Evolutionary conservation across 1,140 invertebrate genomes (phyloP), one percentile per base, ranked within the genome.

Genomic region (Thaumetopoea pityocampa): DNA sequence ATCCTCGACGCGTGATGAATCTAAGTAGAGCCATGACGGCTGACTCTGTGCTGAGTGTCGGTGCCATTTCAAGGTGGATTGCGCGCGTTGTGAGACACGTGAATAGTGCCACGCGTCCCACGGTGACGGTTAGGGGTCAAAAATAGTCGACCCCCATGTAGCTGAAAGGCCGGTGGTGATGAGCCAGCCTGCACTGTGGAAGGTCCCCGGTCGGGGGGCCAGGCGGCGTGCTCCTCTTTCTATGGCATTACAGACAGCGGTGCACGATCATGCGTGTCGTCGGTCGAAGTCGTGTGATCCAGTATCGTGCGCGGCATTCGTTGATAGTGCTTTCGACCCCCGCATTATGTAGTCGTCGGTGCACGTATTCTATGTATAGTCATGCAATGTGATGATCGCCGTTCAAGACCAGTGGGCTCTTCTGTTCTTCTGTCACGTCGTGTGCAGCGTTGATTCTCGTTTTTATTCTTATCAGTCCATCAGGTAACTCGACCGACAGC

Each of bases 1-100:
- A 34, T 17, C 72, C 72, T 11, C 82, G 49, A 4, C 73, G 36
- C 7, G 69, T 53, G 4, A 87, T 68, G 47, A 87, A 76, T 6
- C 82, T 19, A 8, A 68, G 28, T 0, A 87, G 26, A 5, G 65
- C 51, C 40, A 66, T 57, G 2, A 86, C 27, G 33, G 82, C 85
- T 0, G 57, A 50, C 17, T 79, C 64, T 1, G 79, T 73, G 11
- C 46, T 51, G 2, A 87, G 40, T 1, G 49, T 60, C 6, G 51
- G 47, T 0, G 65, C 69, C 0, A 74, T 11, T 30, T 87, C 63
- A 0, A 72, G n/a, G 12, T 69, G 58, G 0, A 66, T 34, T 0
- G 60, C 68, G n/a, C 53, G 14, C 0, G 48, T 74, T 0, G 59
- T 43, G 0, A 65, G 24, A 34, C 81, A 83, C 0, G 73, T 66